Conservation (phyloP, 2,113 vertebrate genomes). For the Elaphurus davidianus region DNA sequence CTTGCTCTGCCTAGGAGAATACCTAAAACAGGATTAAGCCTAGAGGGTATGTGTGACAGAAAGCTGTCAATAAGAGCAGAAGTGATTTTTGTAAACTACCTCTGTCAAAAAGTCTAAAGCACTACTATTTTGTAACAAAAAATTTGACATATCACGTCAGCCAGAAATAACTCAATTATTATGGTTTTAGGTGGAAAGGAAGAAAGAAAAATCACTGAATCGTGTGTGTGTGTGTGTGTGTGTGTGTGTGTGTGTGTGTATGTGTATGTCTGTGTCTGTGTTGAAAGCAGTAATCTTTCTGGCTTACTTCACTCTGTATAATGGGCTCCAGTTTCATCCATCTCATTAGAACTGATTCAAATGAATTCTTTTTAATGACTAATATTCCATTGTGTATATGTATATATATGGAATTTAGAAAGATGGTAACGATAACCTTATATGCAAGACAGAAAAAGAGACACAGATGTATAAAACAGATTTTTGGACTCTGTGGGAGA, state of each 20-base stretch:
- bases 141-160: not conserved
- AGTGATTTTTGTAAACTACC: not conserved
- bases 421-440: no score
- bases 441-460: no score
- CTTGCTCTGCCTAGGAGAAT: not conserved
- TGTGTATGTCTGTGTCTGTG: no score
- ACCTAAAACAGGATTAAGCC: not conserved
- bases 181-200: not conserved
- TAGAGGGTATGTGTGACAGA: not conserved
- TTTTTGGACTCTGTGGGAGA: no score
- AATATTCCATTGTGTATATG: no score
- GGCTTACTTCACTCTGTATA: no score
- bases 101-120: not conserved
- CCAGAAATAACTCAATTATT: not conserved
- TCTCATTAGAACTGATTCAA: no score
- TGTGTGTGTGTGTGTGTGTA: not conserved
- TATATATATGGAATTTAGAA: no score
- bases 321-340: no score
- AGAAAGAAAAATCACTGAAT: not conserved
- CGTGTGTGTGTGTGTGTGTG: rapidly evolving
- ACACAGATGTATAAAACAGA: no score
- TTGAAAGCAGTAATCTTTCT: not conserved
- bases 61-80: not conserved
- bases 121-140: not conserved
- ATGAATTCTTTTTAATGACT: no score